Evolutionary conservation across 1,140 invertebrate species (phyloP).

Genomic region (Caenorhabditis remanei): DNA sequence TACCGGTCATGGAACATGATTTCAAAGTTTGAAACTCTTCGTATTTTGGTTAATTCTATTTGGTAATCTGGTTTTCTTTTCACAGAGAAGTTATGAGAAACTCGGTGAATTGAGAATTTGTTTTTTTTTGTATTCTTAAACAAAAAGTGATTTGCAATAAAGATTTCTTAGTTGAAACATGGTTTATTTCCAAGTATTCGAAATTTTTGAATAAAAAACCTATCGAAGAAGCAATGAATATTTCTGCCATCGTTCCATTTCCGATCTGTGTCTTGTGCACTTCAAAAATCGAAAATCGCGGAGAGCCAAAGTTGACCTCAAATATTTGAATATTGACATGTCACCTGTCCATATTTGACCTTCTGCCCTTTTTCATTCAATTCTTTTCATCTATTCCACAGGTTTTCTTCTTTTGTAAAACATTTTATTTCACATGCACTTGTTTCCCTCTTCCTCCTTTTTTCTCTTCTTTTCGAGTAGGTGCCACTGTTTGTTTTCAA

Average conservation of each 20-base stretch:
- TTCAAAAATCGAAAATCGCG: constrained; percentile 10
- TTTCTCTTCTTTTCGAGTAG: constrained; percentile 1
- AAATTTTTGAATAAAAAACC: too few relatives aligned
- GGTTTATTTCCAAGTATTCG: too few relatives aligned
- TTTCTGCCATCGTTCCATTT: too few relatives aligned
- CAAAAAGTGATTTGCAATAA: neutral
- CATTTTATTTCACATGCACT: neutral
- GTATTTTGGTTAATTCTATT: neutral
- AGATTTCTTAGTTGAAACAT: too few relatives aligned
- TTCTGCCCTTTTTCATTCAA: neutral
- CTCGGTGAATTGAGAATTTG: neutral
- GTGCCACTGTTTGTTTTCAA: constrained; percentile 30
- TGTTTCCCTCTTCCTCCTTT: neutral
- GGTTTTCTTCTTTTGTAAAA: neutral
- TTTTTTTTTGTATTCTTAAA: too few relatives aligned
- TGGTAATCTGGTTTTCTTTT: constrained; percentile 1
- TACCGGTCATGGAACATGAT: constrained; percentile 54
- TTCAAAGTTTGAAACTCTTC: constrained; percentile 40
- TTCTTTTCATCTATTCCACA: too few relatives aligned
- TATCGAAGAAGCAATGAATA: too few relatives aligned
- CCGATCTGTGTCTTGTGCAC: neutral
- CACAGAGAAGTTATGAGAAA: neutral
- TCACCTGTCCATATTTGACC: neutral
- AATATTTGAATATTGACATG: neutral
- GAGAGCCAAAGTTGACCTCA: constrained; percentile 21